These are phyloP conservation scores for Lypha dubia DNA, from an alignment of 2,888 invertebrate genomes.

Conservation along the genomic window DNA sequence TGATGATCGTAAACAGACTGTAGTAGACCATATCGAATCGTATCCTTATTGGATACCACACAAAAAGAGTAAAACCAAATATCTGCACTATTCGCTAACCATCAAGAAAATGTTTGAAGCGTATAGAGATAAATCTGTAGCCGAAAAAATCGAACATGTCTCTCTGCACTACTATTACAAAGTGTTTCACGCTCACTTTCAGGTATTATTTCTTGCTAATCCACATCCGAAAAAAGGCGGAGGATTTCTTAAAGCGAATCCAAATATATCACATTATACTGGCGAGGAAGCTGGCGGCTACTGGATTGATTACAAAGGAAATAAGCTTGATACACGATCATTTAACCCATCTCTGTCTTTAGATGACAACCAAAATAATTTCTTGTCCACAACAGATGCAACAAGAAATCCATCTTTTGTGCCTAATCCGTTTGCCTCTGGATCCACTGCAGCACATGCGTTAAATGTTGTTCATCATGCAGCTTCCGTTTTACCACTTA, in stretches of 20 bases:
- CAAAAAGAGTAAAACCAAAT: slow-evolving; percentile 72
- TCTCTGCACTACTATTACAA: slow-evolving; percentile 66
- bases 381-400: neutral
- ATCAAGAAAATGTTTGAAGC: slow-evolving; percentile 72
- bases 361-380: neutral
- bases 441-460: slow-evolving; percentile 19
- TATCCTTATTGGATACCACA: slow-evolving; percentile 74
- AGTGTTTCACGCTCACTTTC: slow-evolving; percentile 71
- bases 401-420: slow-evolving; percentile 2
- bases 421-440: slow-evolving; percentile 23
- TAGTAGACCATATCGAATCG: slow-evolving; percentile 73
- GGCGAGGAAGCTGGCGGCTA: slow-evolving; percentile 72
- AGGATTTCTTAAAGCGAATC: slow-evolving; percentile 62
- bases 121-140: slow-evolving; percentile 69
- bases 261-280: slow-evolving; percentile 72
- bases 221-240: slow-evolving; percentile 34
- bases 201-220: slow-evolving; percentile 68
- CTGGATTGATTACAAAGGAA: slow-evolving; percentile 68
- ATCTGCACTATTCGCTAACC: slow-evolving; percentile 71
- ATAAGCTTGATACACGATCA: slow-evolving; percentile 44
- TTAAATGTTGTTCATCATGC: slow-evolving; percentile 23
- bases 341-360: slow-evolving; percentile 33
- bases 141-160: slow-evolving; percentile 58
- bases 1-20: slow-evolving; percentile 60
- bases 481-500: slow-evolving; percentile 20